Conservation (phyloP, 2,888 invertebrate genomes). For the Eilema depressum region DNA sequence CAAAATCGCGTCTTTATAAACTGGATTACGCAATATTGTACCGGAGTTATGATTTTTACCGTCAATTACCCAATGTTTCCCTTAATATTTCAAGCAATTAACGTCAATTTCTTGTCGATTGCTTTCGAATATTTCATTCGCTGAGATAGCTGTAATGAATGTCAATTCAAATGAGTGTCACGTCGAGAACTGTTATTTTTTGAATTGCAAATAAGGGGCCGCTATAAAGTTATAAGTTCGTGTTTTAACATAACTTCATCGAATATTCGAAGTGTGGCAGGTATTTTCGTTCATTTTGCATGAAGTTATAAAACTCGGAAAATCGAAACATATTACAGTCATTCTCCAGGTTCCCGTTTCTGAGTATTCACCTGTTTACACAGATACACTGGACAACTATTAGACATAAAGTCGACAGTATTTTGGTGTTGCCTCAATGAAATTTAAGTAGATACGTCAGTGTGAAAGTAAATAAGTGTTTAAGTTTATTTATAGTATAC, state of each 20-base stretch:
- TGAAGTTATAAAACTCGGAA: slow-evolving; percentile 27
- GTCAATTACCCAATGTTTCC: slow-evolving; percentile 60
- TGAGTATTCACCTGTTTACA: neutral
- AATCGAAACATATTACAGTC: slow-evolving; percentile 27
- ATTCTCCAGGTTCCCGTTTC: slow-evolving; percentile 13
- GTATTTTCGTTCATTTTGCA: slow-evolving; percentile 29
- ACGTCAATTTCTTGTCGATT: slow-evolving; percentile 61
- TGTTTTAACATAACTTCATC: slow-evolving; percentile 40
- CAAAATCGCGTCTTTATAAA: slow-evolving; percentile 30
- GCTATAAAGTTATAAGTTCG: slow-evolving; percentile 43
- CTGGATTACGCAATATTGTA: slow-evolving; percentile 39
- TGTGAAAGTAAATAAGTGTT: too few species aligned
- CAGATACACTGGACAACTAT: too few species aligned
- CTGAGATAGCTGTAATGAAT: slow-evolving; percentile 54
- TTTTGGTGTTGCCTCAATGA: too few species aligned
- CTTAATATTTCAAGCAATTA: slow-evolving; percentile 66
- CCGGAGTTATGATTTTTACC: slow-evolving; percentile 56
- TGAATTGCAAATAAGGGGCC: slow-evolving; percentile 46
- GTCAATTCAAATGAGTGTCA: slow-evolving; percentile 57
- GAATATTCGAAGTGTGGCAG: slow-evolving; percentile 33
- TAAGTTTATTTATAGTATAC: too few species aligned
- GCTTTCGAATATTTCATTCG: slow-evolving; percentile 58
- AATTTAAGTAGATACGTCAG: too few species aligned
- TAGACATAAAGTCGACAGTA: too few species aligned
- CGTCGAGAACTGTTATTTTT: slow-evolving; percentile 47